Evolutionary conservation across 2,113 vertebrate genomes (phyloP), one percentile per base, ranked within the genome.

Genomic region (Agelaius tricolor): DNA sequence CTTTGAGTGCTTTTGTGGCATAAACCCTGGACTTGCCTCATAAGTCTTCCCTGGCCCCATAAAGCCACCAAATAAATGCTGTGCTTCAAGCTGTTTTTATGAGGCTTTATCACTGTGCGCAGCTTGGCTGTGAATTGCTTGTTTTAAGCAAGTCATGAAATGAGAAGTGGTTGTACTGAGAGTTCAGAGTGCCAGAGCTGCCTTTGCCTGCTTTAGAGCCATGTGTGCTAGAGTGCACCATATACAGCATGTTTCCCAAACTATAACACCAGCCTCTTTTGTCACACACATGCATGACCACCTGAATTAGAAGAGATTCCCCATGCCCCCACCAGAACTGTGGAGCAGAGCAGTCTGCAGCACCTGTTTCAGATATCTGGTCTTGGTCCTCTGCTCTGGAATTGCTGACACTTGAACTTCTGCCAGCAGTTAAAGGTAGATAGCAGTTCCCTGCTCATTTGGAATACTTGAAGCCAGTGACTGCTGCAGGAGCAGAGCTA

Each of bases 81-180:
- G 63, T 69, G 59, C 63, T 94, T 74, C 3, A 15, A 44, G 76
- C 61, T 6, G 11, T 63, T 81, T 93, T 90, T 78, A 59, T 43
- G 72, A 61, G 63, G 33, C n/a, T 87, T 87, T 92, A 65, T 72
- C 66, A 26, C 86, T 31, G 15, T 74, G 80, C 79, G 52, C 41
- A 49, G 41, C 65, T 92, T 89, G 86, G 47, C 68, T 81, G 46
- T 0, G 0, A 90, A 69, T 54, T 69, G 79, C 72, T 92, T 89
- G 41, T 89, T 92, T 94, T 52, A 55, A 90, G 68, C 41, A 74
- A 90, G 73, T 67, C 10, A 30, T 47, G 72, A 85, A 90, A 77
- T 59, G 51, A 67, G 41, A 89, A 75, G 57, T 74, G 68, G 43
- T 72, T 87, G 33, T 35, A 52, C 52, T 30, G 33, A 49, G 76